Percentiles rank a stretch among this genome's conserved stretches.
These are phyloP conservation scores for Tauraco erythrolophus DNA, from an alignment of 2,113 vertebrate genomes.

Conservation along the genomic window DNA sequence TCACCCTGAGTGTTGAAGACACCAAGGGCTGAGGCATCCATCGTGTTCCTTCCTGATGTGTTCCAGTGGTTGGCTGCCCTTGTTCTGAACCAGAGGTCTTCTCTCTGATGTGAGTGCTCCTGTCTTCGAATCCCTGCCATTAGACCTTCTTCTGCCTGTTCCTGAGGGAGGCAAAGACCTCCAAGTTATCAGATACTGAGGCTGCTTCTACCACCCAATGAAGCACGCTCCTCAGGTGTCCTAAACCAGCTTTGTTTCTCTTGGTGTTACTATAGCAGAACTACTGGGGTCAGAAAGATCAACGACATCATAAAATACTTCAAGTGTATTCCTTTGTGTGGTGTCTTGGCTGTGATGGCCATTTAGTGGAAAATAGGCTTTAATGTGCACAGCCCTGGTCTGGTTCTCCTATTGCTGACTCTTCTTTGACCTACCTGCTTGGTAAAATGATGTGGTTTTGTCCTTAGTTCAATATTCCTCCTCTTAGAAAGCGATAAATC, in stretches of 20 bases:
- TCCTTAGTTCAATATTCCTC: not conserved
- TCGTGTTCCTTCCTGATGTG: not conserved
- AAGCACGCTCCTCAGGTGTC: not conserved
- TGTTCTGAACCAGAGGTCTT: conserved; percentile 27
- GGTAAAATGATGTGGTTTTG: not conserved
- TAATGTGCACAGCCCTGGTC: not conserved
- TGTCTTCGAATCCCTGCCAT: not conserved
- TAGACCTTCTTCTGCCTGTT: not conserved
- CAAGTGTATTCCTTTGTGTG: not conserved
- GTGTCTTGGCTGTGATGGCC: not conserved
- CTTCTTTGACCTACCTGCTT: not conserved
- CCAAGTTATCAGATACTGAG: not conserved
- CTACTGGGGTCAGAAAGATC: not conserved
- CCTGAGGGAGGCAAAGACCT: not conserved
- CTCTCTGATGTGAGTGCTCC: not conserved
- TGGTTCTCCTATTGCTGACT: conserved; percentile 1
- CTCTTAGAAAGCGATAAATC: not conserved
- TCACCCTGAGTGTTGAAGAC: not conserved
- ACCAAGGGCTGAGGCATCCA: not conserved
- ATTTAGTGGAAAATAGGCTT: not conserved
- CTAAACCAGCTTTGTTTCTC: not conserved
- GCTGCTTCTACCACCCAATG: not conserved
- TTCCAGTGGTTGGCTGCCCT: not conserved
- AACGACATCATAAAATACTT: not conserved
- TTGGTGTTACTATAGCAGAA: not conserved